Evolutionary conservation across 2,113 vertebrate genomes (phyloP).

Genomic region (Brachypodius melanocephalos): DNA sequence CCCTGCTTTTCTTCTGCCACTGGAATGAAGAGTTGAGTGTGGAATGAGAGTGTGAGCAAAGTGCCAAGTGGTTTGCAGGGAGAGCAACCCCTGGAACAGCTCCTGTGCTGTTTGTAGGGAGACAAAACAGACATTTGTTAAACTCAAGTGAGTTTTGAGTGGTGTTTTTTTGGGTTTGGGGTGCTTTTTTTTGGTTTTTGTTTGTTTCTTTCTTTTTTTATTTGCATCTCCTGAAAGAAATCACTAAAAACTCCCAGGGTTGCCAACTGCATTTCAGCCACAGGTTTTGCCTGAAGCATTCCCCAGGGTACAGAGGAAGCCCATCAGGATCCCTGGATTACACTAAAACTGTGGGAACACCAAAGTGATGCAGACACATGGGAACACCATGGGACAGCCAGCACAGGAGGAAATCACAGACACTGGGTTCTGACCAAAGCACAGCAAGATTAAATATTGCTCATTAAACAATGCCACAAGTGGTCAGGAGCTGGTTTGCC

Average conservation of each 20-base stretch:
- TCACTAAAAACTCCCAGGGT: background rate
- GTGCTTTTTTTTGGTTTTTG: no score
- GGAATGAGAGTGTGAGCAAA: background rate
- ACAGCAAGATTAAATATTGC: background rate
- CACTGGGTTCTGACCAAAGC: background rate
- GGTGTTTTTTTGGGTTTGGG: no score
- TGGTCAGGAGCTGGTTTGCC: background rate
- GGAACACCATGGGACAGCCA: background rate
- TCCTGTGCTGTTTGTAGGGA: background rate
- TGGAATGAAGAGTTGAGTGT: fast-evolving
- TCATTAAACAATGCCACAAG: background rate
- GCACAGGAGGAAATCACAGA: background rate
- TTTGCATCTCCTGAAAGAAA: background rate
- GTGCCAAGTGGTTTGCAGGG: background rate
- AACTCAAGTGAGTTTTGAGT: background rate
- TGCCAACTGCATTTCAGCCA: background rate
- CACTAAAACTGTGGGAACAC: background rate
- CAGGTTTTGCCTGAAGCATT: fast-evolving
- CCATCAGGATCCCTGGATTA: background rate
- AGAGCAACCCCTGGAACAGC: background rate
- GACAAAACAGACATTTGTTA: background rate
- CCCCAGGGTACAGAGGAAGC: fast-evolving
- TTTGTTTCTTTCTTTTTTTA: background rate
- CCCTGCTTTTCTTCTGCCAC: background rate
- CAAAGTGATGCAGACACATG: fast-evolving